These are phyloP conservation scores for Drosophila trapezifrons DNA, from an alignment of 1,140 invertebrate genomes.

Conservation along the genomic window DNA sequence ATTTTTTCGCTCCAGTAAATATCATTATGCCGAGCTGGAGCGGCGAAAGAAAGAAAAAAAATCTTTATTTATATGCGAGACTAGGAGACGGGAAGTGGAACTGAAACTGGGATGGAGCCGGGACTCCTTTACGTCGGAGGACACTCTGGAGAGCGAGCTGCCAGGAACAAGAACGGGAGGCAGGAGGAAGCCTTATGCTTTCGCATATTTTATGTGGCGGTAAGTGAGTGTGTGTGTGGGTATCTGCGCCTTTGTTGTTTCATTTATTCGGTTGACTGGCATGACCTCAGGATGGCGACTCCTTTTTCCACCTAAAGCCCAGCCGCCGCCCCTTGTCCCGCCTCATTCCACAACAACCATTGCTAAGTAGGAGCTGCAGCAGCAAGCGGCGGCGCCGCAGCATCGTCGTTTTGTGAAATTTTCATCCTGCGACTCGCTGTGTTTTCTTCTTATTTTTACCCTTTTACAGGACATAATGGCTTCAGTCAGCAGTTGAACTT, in stretches of 20 bases:
- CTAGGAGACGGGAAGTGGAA: conserved; percentile 30
- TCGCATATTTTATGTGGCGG: conserved; percentile 73
- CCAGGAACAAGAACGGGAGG: conserved; percentile 2
- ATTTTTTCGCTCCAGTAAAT: conserved; percentile 53
- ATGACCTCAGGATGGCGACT: conserved; percentile 69
- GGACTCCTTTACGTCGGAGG: conserved; percentile 31
- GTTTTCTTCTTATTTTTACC: conserved; percentile 18
- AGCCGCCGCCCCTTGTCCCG: neutral
- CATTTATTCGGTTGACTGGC: conserved; percentile 81
- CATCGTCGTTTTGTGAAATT: conserved; percentile 42
- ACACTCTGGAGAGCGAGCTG: conserved; percentile 51
- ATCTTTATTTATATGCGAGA: conserved; percentile 71
- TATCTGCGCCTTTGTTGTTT: conserved; percentile 72
- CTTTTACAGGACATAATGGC: conserved; percentile 31
- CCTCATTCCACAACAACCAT: conserved; percentile 18
- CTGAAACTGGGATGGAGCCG: conserved; percentile 9
- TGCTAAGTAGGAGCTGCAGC: conserved; percentile 56
- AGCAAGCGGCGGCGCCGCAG: conserved; percentile 40
- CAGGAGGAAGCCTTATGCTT: conserved; percentile 56
- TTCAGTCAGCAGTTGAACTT: conserved; percentile 16
- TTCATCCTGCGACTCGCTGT: conserved; percentile 43
- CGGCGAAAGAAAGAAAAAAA: conserved; percentile 36
- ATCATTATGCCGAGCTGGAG: conserved; percentile 55
- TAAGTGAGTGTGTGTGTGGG: conserved; percentile 35
- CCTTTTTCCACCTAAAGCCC: conserved; percentile 26